phyloP scores from a whole-genome alignment of 1,140 invertebrate species.

The Caerostris extrusa region DNA sequence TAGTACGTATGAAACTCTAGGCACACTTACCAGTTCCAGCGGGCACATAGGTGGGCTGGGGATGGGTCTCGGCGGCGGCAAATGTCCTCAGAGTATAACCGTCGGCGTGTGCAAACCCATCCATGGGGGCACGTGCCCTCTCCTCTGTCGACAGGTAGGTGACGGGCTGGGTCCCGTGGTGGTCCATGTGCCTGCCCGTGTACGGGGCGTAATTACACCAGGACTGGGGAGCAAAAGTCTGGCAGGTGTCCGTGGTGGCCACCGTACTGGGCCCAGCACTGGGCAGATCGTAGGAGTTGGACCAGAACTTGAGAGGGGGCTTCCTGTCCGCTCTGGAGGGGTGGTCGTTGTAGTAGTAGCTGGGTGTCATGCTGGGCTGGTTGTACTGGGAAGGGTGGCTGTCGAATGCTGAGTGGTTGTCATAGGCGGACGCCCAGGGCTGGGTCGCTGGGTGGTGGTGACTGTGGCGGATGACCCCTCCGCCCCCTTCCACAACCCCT shows the following conservation, averaged over 20 bases:
- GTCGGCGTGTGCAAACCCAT: slow-evolving; percentile 87
- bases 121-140: slow-evolving; percentile 83
- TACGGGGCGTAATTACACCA: slow-evolving; percentile 85
- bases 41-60: slow-evolving; percentile 90
- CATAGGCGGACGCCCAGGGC: slow-evolving; percentile 86
- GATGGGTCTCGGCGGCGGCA: slow-evolving; percentile 86
- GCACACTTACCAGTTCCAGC: slow-evolving; percentile 83
- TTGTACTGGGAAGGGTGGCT: slow-evolving; percentile 80
- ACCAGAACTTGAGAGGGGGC: slow-evolving; percentile 86
- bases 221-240: slow-evolving; percentile 82
- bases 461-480: slow-evolving; percentile 87
- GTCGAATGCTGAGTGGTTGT: slow-evolving; percentile 85
- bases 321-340: slow-evolving; percentile 82
- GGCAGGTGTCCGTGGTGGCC: slow-evolving; percentile 84
- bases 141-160: slow-evolving; percentile 84
- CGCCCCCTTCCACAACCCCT: slow-evolving; percentile 79
- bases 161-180: slow-evolving; percentile 80
- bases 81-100: slow-evolving; percentile 89
- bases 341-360: slow-evolving; percentile 86
- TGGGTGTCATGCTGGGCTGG: slow-evolving; percentile 86
- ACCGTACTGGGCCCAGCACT: slow-evolving; percentile 83
- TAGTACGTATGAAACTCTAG: too few species aligned
- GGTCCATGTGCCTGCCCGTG: slow-evolving; percentile 81
- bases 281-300: slow-evolving; percentile 81
- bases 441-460: slow-evolving; percentile 81